Evolutionary conservation across 2,888 invertebrate species (phyloP).

Genomic region (Allacma fusca): DNA sequence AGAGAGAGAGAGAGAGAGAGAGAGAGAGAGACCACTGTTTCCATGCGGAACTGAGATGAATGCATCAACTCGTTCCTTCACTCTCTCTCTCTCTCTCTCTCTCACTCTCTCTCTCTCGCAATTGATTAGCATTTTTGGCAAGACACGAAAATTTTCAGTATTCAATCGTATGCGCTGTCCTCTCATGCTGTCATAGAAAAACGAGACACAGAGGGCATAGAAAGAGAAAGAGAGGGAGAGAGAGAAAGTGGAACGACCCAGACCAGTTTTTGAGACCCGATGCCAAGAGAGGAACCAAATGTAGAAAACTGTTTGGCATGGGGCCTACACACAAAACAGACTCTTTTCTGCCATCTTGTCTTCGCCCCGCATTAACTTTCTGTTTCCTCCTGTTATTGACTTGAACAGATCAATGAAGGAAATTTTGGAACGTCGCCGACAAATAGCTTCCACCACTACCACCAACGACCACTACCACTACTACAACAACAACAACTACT

Average conservation of each 20-base stretch:
- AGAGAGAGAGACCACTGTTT: slow-evolving; percentile 19
- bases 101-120: slow-evolving; percentile 47
- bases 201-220: neutral
- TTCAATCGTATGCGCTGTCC: slow-evolving; percentile 16
- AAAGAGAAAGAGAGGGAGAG: slow-evolving; percentile 25
- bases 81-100: slow-evolving; percentile 23
- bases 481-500: no score
- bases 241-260: slow-evolving; percentile 43
- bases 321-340: slow-evolving; percentile 47
- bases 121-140: slow-evolving; percentile 61
- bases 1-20: slow-evolving; percentile 31
- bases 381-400: slow-evolving; percentile 50
- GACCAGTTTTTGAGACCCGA: slow-evolving; percentile 45
- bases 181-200: slow-evolving; percentile 14
- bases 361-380: slow-evolving; percentile 49
- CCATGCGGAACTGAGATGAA: slow-evolving; percentile 34
- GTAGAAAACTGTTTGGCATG: slow-evolving; percentile 50
- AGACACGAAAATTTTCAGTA: slow-evolving; percentile 40
- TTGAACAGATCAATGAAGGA: slow-evolving; percentile 50
- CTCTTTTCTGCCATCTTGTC: slow-evolving; percentile 53
- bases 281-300: slow-evolving; percentile 44
- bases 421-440: slow-evolving; percentile 49
- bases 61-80: slow-evolving; percentile 49
- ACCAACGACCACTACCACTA: neutral
- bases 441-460: slow-evolving; percentile 33